Evolutionary conservation across 2,888 invertebrate species (phyloP).

Genomic region (Clusia tigrina): DNA sequence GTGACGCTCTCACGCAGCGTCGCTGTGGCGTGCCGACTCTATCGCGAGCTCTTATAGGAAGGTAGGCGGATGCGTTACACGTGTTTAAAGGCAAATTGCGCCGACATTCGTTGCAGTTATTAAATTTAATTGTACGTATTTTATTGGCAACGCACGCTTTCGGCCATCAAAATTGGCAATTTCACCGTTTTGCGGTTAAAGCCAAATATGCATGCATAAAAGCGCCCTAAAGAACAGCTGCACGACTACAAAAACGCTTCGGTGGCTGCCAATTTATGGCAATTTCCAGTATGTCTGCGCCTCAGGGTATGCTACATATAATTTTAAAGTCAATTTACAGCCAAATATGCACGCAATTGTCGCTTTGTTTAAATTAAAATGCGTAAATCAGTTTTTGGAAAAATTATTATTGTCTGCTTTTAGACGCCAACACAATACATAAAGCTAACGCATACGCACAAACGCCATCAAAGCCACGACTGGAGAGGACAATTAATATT

Average conservation of each 20-base stretch:
- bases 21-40: too few species aligned
- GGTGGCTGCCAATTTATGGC: too few species aligned
- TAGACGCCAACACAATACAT: neutral
- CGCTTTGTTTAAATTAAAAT: too few species aligned
- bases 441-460: neutral
- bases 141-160: neutral
- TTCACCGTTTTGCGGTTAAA: neutral
- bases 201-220: neutral
- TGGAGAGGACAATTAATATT: neutral
- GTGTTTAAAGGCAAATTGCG: too few species aligned
- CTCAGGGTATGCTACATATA: neutral
- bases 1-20: too few species aligned
- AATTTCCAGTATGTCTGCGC: too few species aligned
- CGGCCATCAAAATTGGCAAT: neutral
- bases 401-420: neutral
- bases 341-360: too few species aligned
- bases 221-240: neutral
- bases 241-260: neutral
- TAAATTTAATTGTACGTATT: constrained; percentile 6
- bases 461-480: neutral
- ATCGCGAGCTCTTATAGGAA: too few species aligned
- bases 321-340: too few species aligned
- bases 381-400: too few species aligned
- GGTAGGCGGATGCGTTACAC: too few species aligned
- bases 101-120: neutral